Conservation (phyloP, 2,888 invertebrate genomes). For the Synergus laeviventris region DNA sequence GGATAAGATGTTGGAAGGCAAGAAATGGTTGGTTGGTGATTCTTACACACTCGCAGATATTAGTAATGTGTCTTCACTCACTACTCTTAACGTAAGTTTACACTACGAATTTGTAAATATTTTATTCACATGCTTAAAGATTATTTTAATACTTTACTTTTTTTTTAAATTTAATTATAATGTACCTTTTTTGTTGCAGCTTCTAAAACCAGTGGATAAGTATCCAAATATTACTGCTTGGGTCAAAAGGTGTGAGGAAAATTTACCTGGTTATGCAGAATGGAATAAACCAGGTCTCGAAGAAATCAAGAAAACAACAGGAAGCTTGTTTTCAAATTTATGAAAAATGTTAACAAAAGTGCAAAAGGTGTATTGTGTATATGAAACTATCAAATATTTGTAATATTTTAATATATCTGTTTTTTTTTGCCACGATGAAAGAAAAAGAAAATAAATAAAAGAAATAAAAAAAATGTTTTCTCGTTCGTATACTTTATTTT, state of each 20-base stretch:
- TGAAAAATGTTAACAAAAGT: background rate
- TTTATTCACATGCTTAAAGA: background rate
- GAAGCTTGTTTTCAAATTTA: background rate
- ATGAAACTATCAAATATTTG: background rate
- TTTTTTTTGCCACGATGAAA: too few relatives aligned
- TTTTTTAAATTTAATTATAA: background rate
- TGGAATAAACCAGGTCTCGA: slow-evolving; percentile 52
- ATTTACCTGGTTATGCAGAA: slow-evolving; percentile 77
- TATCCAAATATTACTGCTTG: slow-evolving; percentile 80
- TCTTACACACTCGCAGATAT: slow-evolving; percentile 65
- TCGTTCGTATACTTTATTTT: too few relatives aligned
- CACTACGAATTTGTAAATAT: background rate
- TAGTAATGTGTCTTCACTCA: slow-evolving; percentile 50
- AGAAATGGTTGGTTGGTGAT: slow-evolving; percentile 61
- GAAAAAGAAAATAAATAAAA: too few relatives aligned
- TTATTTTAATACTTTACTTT: background rate
- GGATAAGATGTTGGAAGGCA: slow-evolving; percentile 70
- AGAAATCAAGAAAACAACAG: background rate
- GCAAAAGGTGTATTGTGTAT: background rate
- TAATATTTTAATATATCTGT: background rate
- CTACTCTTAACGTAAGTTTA: slow-evolving; percentile 52
- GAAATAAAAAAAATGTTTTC: too few relatives aligned
- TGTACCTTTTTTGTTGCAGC: slow-evolving; percentile 47
- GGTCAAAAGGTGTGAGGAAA: slow-evolving; percentile 78
- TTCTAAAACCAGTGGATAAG: slow-evolving; percentile 49